Base-by-base conservation (phyloP, 2,113 vertebrate species). In the Marcusenius ussheri region DNA sequence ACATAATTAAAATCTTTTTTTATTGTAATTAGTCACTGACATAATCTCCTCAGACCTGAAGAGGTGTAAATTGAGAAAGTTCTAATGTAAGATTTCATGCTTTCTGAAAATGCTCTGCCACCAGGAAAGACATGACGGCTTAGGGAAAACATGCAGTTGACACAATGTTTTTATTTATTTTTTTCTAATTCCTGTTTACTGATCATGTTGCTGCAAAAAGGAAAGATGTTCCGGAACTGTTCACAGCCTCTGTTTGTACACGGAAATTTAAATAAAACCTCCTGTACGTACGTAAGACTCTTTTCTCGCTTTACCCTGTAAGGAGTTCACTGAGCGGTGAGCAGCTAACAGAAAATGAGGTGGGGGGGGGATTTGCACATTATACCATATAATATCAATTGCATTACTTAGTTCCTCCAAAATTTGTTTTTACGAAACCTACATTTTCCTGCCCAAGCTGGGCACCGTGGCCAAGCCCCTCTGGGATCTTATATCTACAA, bases 211-310 rank as follows among this genome's bases (percentile, higher is more conserved):
- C 49, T 88, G 70, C 80, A 88, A 94, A 94, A 91, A 92, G 93
- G 42, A 47, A 90, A 70, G 88, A 88, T 83, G 47, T 80, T 92
- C 90, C 90, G 62, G 66, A 93, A 94, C 93, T 94, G 94, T 95
- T 95, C 95, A 92, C 94, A 94, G 93, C 93, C 95, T 93, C 94
- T 94, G 92, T 96, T 96, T 96, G 94, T 96, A 96, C 93, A 94
- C 94, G 86, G 84, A 94, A 93, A 94, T 94, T 95, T 95, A 94
- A 96, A 96, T 96, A 96, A 96, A 94, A 94, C 93, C 91, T 94
- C 93, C 93, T 93, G 93, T 94, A 94, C 93, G 93, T 95, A 93
- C 84, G 89, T 93, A 92, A 87, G 85, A 66, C 31, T 62, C 17
- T 31, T 46, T 24, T 83, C 58, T 87, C 0, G 31, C 51, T 53